A percentile compares a stretch with the other conserved stretches of the same genome.
Conservation (phyloP, 30 jellyfish, hydroid and myxozoan species). For the Hydractinia echinata region DNA sequence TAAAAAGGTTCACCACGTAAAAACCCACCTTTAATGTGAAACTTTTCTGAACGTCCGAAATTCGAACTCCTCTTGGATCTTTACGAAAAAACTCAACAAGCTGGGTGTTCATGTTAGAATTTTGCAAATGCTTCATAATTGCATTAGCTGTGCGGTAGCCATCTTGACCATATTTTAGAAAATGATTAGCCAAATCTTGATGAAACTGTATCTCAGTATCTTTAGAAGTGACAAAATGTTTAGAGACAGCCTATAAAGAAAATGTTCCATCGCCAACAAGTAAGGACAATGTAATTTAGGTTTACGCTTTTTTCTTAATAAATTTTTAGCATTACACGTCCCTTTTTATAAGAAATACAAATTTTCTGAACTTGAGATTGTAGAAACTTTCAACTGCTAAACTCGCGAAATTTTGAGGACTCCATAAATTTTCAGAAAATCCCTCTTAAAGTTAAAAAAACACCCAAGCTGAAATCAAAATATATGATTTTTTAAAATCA, state of each 20-base stretch:
- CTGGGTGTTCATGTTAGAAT: conserved; percentile 11
- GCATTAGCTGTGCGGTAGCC: conserved; percentile 49
- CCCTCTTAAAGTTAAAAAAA: too few species aligned
- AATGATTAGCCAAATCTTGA: conserved; percentile 26
- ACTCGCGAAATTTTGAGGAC: too few species aligned
- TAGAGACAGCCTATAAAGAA: background rate
- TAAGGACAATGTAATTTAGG: too few species aligned
- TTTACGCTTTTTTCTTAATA: too few species aligned
- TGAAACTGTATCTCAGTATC: conserved; percentile 34
- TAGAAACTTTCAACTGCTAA: too few species aligned
- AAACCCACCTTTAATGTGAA: background rate
- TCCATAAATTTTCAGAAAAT: too few species aligned
- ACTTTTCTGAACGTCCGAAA: conserved; percentile 23
- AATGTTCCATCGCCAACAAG: background rate
- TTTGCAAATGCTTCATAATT: conserved; percentile 37
- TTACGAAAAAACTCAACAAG: conserved; percentile 45
- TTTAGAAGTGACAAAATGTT: conserved; percentile 7
- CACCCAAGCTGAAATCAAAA: too few species aligned
- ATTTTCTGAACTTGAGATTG: too few species aligned
- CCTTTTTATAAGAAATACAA: too few species aligned
- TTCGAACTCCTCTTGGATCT: conserved; percentile 37
- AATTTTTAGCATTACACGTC: too few species aligned
- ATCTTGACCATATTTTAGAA: conserved; percentile 21
- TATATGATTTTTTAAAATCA: too few species aligned
- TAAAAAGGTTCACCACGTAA: too few species aligned